A percentile compares a stretch with the other conserved stretches of the same genome.
These are phyloP conservation scores for Aphodius sticticus DNA, from an alignment of 2,888 invertebrate species.

Conservation along the genomic window DNA sequence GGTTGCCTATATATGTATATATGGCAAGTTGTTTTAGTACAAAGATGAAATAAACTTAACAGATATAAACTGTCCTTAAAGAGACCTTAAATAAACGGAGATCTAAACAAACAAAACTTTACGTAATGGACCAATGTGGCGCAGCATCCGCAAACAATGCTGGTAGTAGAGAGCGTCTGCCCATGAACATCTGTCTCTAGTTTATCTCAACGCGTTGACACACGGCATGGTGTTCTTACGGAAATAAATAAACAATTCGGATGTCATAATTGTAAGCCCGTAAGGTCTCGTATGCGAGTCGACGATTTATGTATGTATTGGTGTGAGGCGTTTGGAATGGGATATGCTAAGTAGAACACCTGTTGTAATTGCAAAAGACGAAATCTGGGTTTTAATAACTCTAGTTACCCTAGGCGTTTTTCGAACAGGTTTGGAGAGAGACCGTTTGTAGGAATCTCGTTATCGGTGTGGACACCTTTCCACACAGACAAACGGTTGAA, in stretches of 20 bases:
- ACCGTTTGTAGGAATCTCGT: not conserved
- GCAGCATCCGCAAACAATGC: not conserved
- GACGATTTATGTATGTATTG: not conserved
- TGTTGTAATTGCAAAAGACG: not conserved
- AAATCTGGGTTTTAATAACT: not conserved
- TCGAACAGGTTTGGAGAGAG: not conserved
- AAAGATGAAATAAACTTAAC: not conserved
- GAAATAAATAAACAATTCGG: not conserved
- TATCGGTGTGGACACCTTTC: not conserved
- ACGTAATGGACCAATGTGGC: not conserved
- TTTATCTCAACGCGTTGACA: not conserved
- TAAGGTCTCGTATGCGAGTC: not conserved
- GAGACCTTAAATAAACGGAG: not conserved
- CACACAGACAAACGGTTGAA: not conserved
- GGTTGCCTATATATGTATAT: no score
- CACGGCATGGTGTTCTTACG: not conserved
- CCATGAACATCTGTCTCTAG: not conserved
- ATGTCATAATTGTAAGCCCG: not conserved
- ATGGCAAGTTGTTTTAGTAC: not conserved
- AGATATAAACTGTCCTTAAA: not conserved
- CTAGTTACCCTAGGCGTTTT: not conserved
- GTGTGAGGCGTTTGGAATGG: not conserved
- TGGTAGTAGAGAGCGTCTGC: not conserved
- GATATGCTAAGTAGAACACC: not conserved
- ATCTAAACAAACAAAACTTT: not conserved